phyloP scores from a whole-genome alignment of 2,113 vertebrate genomes.

The Campylomormyrus tamandua region DNA sequence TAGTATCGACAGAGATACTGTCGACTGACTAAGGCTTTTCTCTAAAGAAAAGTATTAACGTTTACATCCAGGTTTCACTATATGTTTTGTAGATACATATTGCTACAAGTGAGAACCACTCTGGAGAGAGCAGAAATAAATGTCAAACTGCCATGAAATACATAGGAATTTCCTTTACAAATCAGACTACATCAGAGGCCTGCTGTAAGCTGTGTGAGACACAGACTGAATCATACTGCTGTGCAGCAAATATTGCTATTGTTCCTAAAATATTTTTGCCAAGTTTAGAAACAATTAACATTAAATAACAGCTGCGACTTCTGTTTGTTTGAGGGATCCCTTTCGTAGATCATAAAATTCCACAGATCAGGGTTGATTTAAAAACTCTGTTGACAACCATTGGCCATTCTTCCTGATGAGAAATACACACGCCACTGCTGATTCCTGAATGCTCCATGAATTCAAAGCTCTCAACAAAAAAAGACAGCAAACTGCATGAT shows the following conservation, averaged over 20 bases:
- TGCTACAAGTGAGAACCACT: neutral
- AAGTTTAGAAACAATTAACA: neutral
- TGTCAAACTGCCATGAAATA: neutral
- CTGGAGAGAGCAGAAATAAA: neutral
- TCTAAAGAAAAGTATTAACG: neutral
- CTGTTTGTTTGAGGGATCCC: neutral
- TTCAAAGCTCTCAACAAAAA: neutral
- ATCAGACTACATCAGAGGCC: constrained; percentile 14
- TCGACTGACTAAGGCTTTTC: neutral
- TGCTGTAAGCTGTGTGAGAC: neutral
- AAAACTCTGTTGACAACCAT: neutral
- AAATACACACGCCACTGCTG: neutral
- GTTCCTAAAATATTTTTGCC: neutral
- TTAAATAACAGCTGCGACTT: neutral
- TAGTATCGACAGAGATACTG: neutral
- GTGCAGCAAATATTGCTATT: neutral
- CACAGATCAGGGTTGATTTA: neutral
- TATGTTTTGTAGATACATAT: neutral
- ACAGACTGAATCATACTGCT: constrained; percentile 1
- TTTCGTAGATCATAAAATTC: neutral
- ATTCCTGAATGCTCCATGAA: neutral
- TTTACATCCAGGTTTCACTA: neutral
- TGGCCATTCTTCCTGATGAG: neutral
- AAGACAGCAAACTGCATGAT: neutral
- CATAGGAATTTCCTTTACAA: neutral